Evolutionary conservation across 2,888 invertebrate genomes (phyloP).

Genomic region (Poecilus cupreus): DNA sequence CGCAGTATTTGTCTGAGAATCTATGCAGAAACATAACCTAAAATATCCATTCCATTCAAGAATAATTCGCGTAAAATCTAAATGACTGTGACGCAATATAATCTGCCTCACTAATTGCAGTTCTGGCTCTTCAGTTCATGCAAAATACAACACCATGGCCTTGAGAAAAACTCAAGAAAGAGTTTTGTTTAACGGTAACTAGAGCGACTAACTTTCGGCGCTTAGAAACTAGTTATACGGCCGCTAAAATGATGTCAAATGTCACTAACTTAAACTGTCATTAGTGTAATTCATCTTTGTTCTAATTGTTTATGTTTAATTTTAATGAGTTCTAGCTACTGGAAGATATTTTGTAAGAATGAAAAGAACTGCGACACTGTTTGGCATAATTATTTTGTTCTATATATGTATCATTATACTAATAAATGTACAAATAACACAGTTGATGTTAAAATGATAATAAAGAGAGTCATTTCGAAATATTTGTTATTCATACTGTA

Average conservation of each 20-base stretch:
- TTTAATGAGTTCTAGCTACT: not conserved
- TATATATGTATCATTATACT: no score
- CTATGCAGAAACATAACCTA: no score
- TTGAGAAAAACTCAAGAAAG: constrained; percentile 38
- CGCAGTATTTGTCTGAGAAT: no score
- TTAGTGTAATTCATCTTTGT: not conserved
- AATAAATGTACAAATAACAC: no score
- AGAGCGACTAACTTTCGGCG: constrained; percentile 15
- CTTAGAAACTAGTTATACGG: not conserved
- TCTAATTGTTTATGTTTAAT: not conserved
- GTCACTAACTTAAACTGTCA: not conserved
- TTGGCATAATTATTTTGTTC: no score
- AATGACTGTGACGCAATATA: constrained; percentile 35
- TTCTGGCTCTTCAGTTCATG: not conserved
- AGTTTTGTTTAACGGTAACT: constrained; percentile 9
- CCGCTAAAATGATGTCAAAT: not conserved
- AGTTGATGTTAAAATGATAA: no score
- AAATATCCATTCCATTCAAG: no score
- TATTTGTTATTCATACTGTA: no score
- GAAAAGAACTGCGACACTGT: no score
- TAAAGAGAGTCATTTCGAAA: no score
- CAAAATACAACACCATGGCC: constrained; percentile 18
- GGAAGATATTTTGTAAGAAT: no score
- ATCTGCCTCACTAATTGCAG: not conserved
- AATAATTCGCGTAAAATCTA: no score